phyloP scores from a whole-genome alignment of 1,140 invertebrate genomes.

The Oscheius sp. region DNA sequence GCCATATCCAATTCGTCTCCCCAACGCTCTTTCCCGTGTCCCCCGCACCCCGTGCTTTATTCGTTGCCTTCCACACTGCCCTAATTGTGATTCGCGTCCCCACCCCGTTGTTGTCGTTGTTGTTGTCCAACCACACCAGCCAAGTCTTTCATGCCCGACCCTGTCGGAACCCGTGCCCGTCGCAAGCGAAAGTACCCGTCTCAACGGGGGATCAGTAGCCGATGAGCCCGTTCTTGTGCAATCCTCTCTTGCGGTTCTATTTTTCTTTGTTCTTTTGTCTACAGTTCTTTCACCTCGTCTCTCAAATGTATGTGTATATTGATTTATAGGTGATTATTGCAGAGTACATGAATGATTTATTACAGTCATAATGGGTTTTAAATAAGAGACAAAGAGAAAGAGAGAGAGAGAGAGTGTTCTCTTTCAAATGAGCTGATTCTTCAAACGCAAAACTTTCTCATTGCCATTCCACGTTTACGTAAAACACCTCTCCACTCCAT shows the following conservation, averaged over 20 bases:
- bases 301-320: background rate
- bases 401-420: too few relatives aligned
- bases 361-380: too few relatives aligned
- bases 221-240: background rate
- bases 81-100: constrained; percentile 1
- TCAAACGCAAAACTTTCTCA: too few relatives aligned
- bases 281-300: background rate
- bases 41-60: constrained; percentile 4
- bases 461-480: too few relatives aligned
- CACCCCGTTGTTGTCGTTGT: background rate
- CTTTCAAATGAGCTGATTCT: too few relatives aligned
- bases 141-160: constrained; percentile 3
- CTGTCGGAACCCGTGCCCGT: background rate
- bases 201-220: background rate
- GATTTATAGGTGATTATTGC: background rate
- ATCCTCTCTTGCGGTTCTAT: constrained; percentile 1
- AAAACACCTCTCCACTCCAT: too few relatives aligned
- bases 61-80: constrained; percentile 7
- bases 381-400: too few relatives aligned
- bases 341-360: background rate
- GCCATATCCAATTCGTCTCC: constrained; percentile 13
- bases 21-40: constrained; percentile 4
- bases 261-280: background rate
- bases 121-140: background rate
- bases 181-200: background rate